phyloP scores from a whole-genome alignment of 2,888 invertebrate species.

The Eristalis tenax region DNA sequence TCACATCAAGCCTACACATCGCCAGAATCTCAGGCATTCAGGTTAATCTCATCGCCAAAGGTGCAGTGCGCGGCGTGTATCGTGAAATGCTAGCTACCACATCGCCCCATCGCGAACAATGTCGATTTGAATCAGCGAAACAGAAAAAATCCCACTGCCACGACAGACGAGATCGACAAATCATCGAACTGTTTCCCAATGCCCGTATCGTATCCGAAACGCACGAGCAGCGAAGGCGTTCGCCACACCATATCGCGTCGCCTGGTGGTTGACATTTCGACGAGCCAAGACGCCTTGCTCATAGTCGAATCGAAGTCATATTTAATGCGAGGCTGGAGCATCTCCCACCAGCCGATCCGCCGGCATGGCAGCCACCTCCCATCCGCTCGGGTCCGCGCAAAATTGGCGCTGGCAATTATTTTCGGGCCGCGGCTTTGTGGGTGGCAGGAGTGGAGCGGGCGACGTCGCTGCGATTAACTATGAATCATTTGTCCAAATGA shows the following conservation, averaged over 20 bases:
- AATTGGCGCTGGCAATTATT: conserved; percentile 53
- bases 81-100: conserved; percentile 59
- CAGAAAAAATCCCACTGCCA: conserved; percentile 10
- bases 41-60: conserved; percentile 39
- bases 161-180: conserved; percentile 30
- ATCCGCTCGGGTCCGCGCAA: conserved; percentile 29
- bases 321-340: conserved; percentile 34
- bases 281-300: conserved; percentile 35
- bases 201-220: conserved; percentile 11
- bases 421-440: neutral
- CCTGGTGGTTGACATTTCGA: conserved; percentile 61
- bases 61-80: conserved; percentile 51
- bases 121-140: conserved; percentile 51
- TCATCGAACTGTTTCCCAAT: conserved; percentile 40
- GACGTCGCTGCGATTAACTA: conserved; percentile 57
- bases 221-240: conserved; percentile 50
- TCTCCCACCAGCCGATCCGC: conserved; percentile 38
- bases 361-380: conserved; percentile 14
- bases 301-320: conserved; percentile 61
- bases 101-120: conserved; percentile 34
- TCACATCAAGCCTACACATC: neutral
- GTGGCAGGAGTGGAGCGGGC: conserved; percentile 19
- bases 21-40: conserved; percentile 37
- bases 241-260: conserved; percentile 11
- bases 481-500: conserved; percentile 70